These are phyloP conservation scores for Nomada fucata DNA, from an alignment of 2,888 invertebrate genomes.

Conservation along the genomic window DNA sequence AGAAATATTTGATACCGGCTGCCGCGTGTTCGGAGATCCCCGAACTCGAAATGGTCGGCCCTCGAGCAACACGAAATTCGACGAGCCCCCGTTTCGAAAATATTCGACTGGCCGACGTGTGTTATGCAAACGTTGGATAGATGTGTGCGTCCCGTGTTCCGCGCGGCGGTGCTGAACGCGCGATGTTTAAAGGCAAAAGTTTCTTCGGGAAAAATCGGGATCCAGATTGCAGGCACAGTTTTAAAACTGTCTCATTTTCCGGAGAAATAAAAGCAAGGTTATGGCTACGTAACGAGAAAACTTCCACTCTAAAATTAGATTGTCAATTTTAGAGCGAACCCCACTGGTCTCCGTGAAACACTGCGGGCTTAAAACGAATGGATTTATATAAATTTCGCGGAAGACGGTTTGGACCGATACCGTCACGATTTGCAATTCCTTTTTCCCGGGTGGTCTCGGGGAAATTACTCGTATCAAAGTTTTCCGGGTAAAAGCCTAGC, in stretches of 20 bases:
- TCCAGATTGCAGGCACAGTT: conserved; percentile 4
- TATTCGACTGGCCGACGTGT: background rate
- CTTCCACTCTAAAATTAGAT: conserved; percentile 30
- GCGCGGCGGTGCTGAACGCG: background rate
- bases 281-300: conserved; percentile 40
- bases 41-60: background rate
- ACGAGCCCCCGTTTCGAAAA: background rate
- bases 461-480: background rate
- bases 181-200: background rate
- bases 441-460: background rate
- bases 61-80: background rate
- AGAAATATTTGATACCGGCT: background rate
- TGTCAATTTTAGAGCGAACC: conserved; percentile 10
- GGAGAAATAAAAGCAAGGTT: conserved; percentile 19
- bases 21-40: background rate
- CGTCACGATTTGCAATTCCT: background rate
- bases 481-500: background rate
- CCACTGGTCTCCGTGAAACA: background rate
- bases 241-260: conserved; percentile 20
- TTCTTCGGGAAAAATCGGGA: background rate
- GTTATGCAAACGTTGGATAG: background rate
- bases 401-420: background rate
- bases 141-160: background rate
- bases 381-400: conserved; percentile 7
- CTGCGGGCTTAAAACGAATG: conserved; percentile 11